Percentiles rank a stretch among this genome's conserved stretches.
Conservation (phyloP, 2,888 invertebrate species). For the Tenthredo distinguenda region DNA sequence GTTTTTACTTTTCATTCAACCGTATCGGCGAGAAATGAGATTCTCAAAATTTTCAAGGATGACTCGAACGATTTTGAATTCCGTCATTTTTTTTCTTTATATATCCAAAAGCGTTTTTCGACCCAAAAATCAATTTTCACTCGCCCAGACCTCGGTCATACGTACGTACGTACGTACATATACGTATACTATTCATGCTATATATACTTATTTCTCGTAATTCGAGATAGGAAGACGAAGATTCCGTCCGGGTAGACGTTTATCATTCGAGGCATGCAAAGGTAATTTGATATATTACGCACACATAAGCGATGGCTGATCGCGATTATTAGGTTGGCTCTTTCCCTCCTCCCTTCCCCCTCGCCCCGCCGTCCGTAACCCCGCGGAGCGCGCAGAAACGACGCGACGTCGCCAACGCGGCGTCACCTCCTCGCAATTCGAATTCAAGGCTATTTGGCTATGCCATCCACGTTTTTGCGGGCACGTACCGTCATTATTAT, state of each 20-base stretch:
- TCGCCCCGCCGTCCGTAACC: constrained; percentile 51
- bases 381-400: neutral
- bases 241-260: constrained; percentile 52
- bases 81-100: neutral
- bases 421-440: constrained; percentile 34
- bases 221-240: constrained; percentile 20
- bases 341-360: constrained; percentile 59
- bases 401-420: constrained; percentile 40
- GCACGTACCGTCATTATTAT: constrained; percentile 37
- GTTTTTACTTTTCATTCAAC: too few relatives aligned
- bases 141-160: neutral
- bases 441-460: constrained; percentile 69
- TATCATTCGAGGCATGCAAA: constrained; percentile 72
- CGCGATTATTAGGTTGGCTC: constrained; percentile 76
- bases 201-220: neutral
- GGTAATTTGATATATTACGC: constrained; percentile 76
- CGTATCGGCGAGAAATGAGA: too few relatives aligned
- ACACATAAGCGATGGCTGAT: constrained; percentile 77
- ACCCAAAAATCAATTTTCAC: neutral
- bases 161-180: neutral
- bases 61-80: too few relatives aligned
- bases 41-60: too few relatives aligned
- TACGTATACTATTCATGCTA: too few relatives aligned
- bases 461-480: constrained; percentile 66
- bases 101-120: neutral